phyloP scores from a whole-genome alignment of 2,888 invertebrate genomes.

The Mamestra brassicae region DNA sequence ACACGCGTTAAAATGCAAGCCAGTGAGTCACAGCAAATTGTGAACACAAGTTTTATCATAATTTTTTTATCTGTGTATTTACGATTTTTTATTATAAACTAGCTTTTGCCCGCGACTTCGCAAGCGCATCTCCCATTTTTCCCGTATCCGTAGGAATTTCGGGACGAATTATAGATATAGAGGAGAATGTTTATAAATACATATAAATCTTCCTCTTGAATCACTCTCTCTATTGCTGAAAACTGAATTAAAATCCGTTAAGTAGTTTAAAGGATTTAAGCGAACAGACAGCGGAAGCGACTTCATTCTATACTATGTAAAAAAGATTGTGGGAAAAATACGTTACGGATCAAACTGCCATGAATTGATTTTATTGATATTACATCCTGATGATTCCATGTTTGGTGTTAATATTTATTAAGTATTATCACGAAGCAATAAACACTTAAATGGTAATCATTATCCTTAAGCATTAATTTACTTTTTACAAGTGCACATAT shows the following conservation, averaged over 20 bases:
- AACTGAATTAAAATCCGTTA: too few relatives aligned
- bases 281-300: too few relatives aligned
- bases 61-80: slow-evolving; percentile 36
- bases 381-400: slow-evolving; percentile 25
- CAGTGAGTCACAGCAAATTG: slow-evolving; percentile 49
- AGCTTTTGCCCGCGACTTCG: too few relatives aligned
- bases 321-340: slow-evolving; percentile 22
- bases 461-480: slow-evolving; percentile 11
- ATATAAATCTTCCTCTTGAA: too few relatives aligned
- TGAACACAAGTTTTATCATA: slow-evolving; percentile 33
- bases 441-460: slow-evolving; percentile 15
- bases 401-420: slow-evolving; percentile 26
- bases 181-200: too few relatives aligned
- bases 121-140: too few relatives aligned
- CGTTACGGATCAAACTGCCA: slow-evolving; percentile 10
- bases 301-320: too few relatives aligned
- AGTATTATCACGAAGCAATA: slow-evolving; percentile 17
- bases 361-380: slow-evolving; percentile 38
- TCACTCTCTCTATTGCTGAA: too few relatives aligned
- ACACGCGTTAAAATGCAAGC: slow-evolving; percentile 38
- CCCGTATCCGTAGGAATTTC: too few relatives aligned
- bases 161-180: too few relatives aligned
- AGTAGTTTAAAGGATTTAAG: too few relatives aligned
- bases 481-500: slow-evolving; percentile 4
- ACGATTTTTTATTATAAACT: slow-evolving; percentile 15